A percentile compares a stretch with the other conserved stretches of the same genome.
Conservation (phyloP, 2,113 vertebrate species). For the Serinus canaria region DNA sequence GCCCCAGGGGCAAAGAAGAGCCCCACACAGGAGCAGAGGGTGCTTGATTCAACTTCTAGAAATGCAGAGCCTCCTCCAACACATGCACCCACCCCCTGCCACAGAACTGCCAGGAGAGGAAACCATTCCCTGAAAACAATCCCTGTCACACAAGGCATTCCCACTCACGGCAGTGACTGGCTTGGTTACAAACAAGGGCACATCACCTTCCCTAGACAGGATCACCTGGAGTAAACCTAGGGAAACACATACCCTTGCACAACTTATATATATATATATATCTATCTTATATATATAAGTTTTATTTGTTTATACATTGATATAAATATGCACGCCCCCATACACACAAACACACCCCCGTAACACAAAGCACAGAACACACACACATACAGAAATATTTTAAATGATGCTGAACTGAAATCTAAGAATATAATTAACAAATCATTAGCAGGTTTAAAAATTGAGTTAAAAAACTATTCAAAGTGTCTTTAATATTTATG, state of each 20-base stretch:
- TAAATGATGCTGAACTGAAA: constrained; percentile 34
- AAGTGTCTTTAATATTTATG: constrained; percentile 52
- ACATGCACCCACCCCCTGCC: background rate
- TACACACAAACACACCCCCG: background rate
- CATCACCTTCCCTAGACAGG: background rate
- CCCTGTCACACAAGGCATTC: rapidly evolving
- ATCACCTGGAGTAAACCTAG: constrained; percentile 10
- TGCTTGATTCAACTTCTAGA: background rate
- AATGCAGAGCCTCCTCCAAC: background rate
- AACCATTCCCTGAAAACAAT: background rate
- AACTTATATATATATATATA: constrained; percentile 50
- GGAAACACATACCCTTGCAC: constrained; percentile 34
- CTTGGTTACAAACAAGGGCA: background rate
- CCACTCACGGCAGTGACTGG: background rate
- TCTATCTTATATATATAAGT: constrained; percentile 35
- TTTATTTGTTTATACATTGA: constrained; percentile 52
- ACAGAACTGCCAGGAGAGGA: background rate
- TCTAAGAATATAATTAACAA: constrained; percentile 48
- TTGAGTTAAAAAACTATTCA: constrained; percentile 46
- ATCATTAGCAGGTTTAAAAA: constrained; percentile 52
- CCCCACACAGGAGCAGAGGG: background rate
- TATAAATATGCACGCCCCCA: background rate
- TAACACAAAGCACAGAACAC: constrained; percentile 10
- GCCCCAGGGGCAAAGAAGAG: background rate
- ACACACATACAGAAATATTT: background rate